Evolutionary conservation across 2,888 invertebrate species (phyloP).

Genomic region (Neocrepidodera transversa): DNA sequence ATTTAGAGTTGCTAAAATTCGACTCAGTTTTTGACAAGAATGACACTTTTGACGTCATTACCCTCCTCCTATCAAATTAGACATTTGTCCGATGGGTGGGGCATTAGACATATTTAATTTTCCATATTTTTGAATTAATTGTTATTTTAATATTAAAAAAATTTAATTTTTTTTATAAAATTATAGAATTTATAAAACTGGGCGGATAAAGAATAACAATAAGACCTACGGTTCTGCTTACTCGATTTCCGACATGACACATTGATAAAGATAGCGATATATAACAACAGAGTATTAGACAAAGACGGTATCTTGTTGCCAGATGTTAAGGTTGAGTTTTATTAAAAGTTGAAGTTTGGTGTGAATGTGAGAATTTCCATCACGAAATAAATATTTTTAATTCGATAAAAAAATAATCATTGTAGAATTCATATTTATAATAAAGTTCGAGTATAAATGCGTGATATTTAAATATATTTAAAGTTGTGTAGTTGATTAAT

Average conservation of each 20-base stretch:
- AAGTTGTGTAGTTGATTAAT: conserved; percentile 35
- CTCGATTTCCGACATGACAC: conserved; percentile 30
- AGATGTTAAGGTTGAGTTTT: conserved; percentile 49
- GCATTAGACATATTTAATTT: too few relatives aligned
- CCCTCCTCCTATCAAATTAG: too few relatives aligned
- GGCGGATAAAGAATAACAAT: conserved; percentile 20
- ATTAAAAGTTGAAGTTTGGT: conserved; percentile 43
- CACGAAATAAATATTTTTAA: conserved; percentile 36
- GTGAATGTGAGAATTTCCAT: conserved; percentile 43
- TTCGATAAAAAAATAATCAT: conserved; percentile 31
- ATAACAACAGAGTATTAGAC: conserved; percentile 26
- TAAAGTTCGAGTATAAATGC: conserved; percentile 26
- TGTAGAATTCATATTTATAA: conserved; percentile 22
- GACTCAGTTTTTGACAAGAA: too few relatives aligned
- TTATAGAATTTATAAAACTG: conserved; percentile 17
- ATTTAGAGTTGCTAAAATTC: too few relatives aligned
- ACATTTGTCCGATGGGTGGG: too few relatives aligned
- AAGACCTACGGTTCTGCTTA: conserved; percentile 16
- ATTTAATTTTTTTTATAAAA: too few relatives aligned
- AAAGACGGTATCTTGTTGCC: conserved; percentile 37
- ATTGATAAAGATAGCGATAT: conserved; percentile 33
- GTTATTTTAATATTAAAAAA: too few relatives aligned
- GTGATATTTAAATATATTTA: conserved; percentile 28
- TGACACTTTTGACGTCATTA: too few relatives aligned
- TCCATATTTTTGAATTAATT: too few relatives aligned